Percentiles rank a stretch among this genome's conserved stretches.
phyloP scores from a whole-genome alignment of 2,888 invertebrate species.

The Agrypnus murinus region DNA sequence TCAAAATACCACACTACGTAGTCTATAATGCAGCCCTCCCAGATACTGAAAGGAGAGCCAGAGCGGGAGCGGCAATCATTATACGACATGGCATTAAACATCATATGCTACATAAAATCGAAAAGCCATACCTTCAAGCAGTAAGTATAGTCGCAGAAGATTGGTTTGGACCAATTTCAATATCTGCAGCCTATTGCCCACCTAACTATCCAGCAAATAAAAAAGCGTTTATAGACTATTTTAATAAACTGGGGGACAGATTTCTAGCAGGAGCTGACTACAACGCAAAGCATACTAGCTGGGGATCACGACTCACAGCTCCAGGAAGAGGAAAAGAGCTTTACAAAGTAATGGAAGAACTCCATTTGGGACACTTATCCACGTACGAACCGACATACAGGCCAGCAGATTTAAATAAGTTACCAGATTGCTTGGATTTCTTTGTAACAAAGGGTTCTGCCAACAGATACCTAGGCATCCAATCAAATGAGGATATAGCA shows the following conservation, averaged over 20 bases:
- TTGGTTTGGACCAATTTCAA: slow-evolving; percentile 6
- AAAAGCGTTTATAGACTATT: slow-evolving; percentile 19
- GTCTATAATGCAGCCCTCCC: slow-evolving; percentile 28
- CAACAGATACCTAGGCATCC: too few species aligned
- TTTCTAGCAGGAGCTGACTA: slow-evolving; percentile 13
- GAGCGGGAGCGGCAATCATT: too few species aligned
- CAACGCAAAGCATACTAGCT: slow-evolving; percentile 17
- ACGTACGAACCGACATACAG: too few species aligned
- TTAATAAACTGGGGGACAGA: slow-evolving; percentile 17
- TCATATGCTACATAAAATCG: slow-evolving; percentile 7
- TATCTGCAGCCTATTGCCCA: slow-evolving; percentile 19
- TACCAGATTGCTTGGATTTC: too few species aligned
- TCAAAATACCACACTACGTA: slow-evolving; percentile 20
- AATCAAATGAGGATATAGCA: too few species aligned
- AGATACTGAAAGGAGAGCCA: too few species aligned
- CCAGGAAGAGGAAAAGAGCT: slow-evolving; percentile 5
- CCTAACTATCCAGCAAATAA: slow-evolving; percentile 5
- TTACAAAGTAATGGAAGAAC: slow-evolving; percentile 1
- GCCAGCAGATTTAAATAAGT: too few species aligned
- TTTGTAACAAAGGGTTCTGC: too few species aligned
- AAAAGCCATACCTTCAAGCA: slow-evolving; percentile 13
- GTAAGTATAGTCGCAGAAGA: slow-evolving; percentile 15
- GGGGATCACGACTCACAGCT: slow-evolving; percentile 7
- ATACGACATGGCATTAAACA: slow-evolving; percentile 11
- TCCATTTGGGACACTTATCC: slow-evolving; percentile 9